phyloP scores from a whole-genome alignment of 1,140 invertebrate genomes.

The Plutomurus gul region DNA sequence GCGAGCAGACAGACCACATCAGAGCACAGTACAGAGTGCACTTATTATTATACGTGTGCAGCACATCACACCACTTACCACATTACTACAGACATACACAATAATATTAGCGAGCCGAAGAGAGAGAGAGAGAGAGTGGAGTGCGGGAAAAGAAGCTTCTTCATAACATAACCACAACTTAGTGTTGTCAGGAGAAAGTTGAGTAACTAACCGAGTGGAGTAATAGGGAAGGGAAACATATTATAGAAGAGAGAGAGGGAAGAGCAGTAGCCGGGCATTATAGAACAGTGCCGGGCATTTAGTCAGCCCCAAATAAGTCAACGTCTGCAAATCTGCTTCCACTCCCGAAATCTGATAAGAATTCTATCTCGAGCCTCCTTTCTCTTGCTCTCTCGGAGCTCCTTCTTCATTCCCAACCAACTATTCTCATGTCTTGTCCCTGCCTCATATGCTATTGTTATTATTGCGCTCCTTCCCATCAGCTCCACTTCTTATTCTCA shows the following conservation, averaged over 20 bases:
- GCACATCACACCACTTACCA: too few relatives aligned
- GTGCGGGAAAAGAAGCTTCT: too few relatives aligned
- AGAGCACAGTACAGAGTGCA: too few relatives aligned
- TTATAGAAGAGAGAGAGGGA: conserved; percentile 20
- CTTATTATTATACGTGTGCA: too few relatives aligned
- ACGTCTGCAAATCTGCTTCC: conserved; percentile 52
- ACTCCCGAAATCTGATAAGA: conserved; percentile 46
- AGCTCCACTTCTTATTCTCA: background rate
- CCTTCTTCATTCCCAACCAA: background rate
- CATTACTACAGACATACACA: too few relatives aligned
- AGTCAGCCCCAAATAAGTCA: conserved; percentile 45
- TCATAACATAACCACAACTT: background rate
- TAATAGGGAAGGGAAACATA: background rate
- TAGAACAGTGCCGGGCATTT: background rate
- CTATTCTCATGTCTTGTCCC: background rate
- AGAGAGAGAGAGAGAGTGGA: too few relatives aligned
- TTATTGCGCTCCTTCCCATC: background rate
- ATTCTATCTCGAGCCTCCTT: background rate
- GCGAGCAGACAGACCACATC: background rate
- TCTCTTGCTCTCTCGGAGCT: background rate
- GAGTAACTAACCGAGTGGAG: background rate
- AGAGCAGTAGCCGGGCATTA: background rate
- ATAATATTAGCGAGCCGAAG: background rate
- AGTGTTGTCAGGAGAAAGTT: background rate
- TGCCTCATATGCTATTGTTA: background rate